A percentile compares a stretch with the other conserved stretches of the same genome.
Evolutionary conservation across 2,113 vertebrate genomes (phyloP).

Genomic region (Symphodus melops): DNA sequence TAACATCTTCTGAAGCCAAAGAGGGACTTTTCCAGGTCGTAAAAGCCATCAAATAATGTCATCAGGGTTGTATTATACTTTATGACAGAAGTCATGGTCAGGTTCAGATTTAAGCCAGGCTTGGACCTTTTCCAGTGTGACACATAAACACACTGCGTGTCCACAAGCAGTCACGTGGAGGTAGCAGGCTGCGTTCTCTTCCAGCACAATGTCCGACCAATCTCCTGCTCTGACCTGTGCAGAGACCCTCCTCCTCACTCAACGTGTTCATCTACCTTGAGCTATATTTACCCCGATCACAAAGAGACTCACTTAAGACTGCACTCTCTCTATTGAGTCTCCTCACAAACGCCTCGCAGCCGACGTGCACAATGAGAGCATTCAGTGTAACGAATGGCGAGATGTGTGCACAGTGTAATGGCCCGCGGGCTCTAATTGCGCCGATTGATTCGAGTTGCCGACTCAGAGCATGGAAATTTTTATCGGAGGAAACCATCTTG

Average conservation of each 20-base stretch:
- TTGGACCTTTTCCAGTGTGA: too few relatives aligned
- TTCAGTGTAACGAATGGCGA: constrained; percentile 62
- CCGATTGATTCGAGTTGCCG: constrained; percentile 73
- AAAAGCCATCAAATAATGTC: too few relatives aligned
- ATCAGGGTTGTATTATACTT: too few relatives aligned
- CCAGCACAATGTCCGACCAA: background rate
- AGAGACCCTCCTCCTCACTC: constrained; percentile 35
- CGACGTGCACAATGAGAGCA: constrained; percentile 63
- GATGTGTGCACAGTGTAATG: constrained; percentile 65
- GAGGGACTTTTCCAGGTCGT: too few relatives aligned
- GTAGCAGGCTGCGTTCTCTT: background rate
- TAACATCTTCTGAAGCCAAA: too few relatives aligned
- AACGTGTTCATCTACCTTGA: constrained; percentile 61
- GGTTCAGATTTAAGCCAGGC: too few relatives aligned
- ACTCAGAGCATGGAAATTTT: constrained; percentile 65
- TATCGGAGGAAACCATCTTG: constrained; percentile 68
- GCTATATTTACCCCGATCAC: constrained; percentile 64
- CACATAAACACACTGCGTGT: background rate
- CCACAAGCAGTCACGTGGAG: background rate
- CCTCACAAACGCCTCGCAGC: constrained; percentile 47
- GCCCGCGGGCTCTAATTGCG: constrained; percentile 71
- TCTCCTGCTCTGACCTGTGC: background rate
- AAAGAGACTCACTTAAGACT: constrained; percentile 67
- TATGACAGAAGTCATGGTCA: too few relatives aligned
- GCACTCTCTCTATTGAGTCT: constrained; percentile 57